Percentiles rank a stretch among this genome's conserved stretches.
phyloP scores from a whole-genome alignment of 2,888 invertebrate genomes.

The Agriopis leucophaearia region DNA sequence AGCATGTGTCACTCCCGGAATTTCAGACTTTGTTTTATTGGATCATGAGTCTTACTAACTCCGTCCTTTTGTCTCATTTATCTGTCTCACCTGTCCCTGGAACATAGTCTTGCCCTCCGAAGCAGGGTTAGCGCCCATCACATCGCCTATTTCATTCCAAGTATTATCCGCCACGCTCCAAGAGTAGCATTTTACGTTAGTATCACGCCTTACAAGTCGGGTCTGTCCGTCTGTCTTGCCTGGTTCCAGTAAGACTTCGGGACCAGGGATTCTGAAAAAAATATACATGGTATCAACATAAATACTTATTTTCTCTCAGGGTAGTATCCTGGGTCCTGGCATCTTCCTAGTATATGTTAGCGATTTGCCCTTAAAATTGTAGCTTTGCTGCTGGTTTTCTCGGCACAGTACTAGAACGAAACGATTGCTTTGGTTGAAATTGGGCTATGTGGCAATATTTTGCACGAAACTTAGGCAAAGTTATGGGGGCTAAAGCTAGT shows the following conservation, averaged over 20 bases:
- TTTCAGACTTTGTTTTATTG: no score
- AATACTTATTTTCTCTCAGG: background rate
- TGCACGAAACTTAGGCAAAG: background rate
- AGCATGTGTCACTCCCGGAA: no score
- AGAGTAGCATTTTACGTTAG: conserved; percentile 91
- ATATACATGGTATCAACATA: background rate
- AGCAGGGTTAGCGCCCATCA: conserved; percentile 92
- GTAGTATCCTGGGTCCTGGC: no score
- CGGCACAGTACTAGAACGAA: no score
- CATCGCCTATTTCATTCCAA: conserved; percentile 96
- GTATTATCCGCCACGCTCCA: conserved; percentile 89
- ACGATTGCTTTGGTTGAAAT: no score
- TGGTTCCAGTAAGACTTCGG: conserved; percentile 90
- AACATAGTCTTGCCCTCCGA: conserved; percentile 92
- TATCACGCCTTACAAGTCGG: conserved; percentile 91
- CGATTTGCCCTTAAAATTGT: no score
- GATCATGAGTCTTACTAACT: background rate
- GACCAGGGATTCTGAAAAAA: conserved; percentile 90
- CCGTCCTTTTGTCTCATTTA: background rate
- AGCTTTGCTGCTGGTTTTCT: background rate
- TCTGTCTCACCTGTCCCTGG: conserved; percentile 90
- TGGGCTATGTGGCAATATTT: no score
- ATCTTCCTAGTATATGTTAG: no score
- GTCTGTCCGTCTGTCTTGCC: conserved; percentile 94
- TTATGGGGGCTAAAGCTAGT: no score